These are phyloP conservation scores for Buteo buteo DNA, from an alignment of 2,113 vertebrate species.

Conservation along the genomic window DNA sequence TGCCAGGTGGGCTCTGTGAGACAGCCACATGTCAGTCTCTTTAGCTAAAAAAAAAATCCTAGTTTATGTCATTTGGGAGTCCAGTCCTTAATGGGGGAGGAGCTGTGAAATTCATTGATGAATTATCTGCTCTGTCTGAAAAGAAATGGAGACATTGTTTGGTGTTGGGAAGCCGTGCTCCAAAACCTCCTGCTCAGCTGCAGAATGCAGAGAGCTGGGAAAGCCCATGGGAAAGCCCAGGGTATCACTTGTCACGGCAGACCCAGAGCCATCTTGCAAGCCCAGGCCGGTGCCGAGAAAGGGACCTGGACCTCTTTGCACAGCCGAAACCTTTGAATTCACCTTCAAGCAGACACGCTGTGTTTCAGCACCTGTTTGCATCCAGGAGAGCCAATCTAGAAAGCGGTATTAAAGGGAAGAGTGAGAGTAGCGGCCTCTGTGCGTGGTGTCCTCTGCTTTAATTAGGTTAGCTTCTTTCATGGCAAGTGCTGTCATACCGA, in stretches of 20 bases:
- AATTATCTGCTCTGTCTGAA: neutral
- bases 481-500: constrained; percentile 37
- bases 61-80: neutral
- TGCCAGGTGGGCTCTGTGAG: neutral
- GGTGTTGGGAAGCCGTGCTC: neutral
- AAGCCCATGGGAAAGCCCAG: neutral
- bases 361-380: neutral
- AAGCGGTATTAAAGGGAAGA: neutral
- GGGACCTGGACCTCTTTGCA: neutral
- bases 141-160: neutral
- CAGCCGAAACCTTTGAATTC: neutral
- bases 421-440: neutral
- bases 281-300: neutral
- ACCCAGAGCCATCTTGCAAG: neutral
- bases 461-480: constrained; percentile 55
- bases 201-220: neutral
- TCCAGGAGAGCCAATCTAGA: neutral
- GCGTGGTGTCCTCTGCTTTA: constrained; percentile 24
- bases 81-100: too few species aligned
- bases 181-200: neutral
- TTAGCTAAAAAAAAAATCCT: neutral
- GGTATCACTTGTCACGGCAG: neutral
- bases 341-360: neutral
- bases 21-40: neutral
- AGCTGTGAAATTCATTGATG: neutral